Base-by-base conservation (phyloP, 2,797 vertebrate species). In the Cygnus olor region DNA sequence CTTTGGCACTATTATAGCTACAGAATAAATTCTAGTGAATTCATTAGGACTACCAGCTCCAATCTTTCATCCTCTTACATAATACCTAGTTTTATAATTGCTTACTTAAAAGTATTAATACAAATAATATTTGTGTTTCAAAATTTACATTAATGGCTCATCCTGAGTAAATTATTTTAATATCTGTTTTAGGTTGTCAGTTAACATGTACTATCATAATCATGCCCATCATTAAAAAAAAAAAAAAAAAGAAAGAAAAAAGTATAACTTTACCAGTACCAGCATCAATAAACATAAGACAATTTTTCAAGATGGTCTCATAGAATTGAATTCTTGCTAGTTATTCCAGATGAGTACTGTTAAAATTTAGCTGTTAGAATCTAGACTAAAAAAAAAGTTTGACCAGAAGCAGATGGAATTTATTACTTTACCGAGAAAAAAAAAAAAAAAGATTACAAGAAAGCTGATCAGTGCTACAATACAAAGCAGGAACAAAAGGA, bases 191-290 rank as follows among this genome's bases (percentile, higher is more conserved):
- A 82, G 17, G 4, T 66, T 76, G 5, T 64, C 45, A 9, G 53
- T 80, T 34, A 79, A 54, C 0, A 1, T 63, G n/a, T 36, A 14
- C 10, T 73, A 4, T 34, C 25, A 51, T 66, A 73, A 70, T 49
- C 3, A 32, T 8, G 4, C 38, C 9, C 47, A 51, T 58, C 32
- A 19, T 28, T 58, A 57, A 34, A 90, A 40, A 51, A 0, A 2
- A 22, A 18, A 53, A 42, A 14, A 42, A 14, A 42, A 3, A 3
- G 1, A 53, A 42, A 14, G 14, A 14, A 42, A 3, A 3, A 1
- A 61, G 9, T 66, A 40, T 25, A 89, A 15, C 2, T 81, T 89
- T 77, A 47, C 45, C 20, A 89, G 4, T 53, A 44, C 13, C 13
- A 57, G 2, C 68, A 14, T 18, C 42, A 34, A 12, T 19, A 79